These are phyloP conservation scores for Sussaba pulchella DNA, from an alignment of 2,888 invertebrate species.

Conservation along the genomic window DNA sequence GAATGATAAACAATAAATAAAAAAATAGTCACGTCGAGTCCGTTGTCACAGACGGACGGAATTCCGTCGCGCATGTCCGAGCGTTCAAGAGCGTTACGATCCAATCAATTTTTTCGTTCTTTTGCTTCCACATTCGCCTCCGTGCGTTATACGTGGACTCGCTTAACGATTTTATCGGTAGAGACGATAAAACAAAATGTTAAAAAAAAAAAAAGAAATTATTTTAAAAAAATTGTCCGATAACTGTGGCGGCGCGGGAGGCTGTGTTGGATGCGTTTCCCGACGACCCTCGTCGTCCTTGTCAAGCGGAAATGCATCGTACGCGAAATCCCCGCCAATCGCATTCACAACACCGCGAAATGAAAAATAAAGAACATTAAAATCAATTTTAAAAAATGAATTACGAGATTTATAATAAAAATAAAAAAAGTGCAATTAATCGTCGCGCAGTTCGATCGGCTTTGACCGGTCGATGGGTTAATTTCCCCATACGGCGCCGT, in stretches of 20 bases:
- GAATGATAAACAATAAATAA: not conserved
- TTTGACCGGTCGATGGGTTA: conserved; percentile 32
- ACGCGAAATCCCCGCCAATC: not conserved
- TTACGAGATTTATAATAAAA: too few relatives aligned
- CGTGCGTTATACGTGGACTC: conserved; percentile 21
- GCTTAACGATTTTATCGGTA: not conserved
- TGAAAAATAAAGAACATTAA: not conserved
- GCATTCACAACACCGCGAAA: conserved; percentile 6
- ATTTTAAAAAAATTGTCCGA: conserved; percentile 36
- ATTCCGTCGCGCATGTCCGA: not conserved
- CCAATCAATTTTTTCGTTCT: conserved; percentile 35
- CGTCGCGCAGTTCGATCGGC: conserved; percentile 23
- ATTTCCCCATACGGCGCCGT: conserved; percentile 38
- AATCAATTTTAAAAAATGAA: not conserved
- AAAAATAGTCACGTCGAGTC: not conserved
- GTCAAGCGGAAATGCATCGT: conserved; percentile 11
- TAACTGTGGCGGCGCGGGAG: conserved; percentile 6
- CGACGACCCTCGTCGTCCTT: not conserved
- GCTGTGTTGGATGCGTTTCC: conserved; percentile 2
- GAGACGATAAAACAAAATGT: conserved; percentile 28
- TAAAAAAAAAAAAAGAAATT: too few relatives aligned
- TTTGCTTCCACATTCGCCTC: conserved; percentile 5
- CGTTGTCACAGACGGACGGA: conserved; percentile 1
- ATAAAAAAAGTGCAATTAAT: conserved; percentile 33
- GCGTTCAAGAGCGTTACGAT: conserved; percentile 6